Evolutionary conservation across 2,113 vertebrate species (phyloP), one percentile per base, ranked within the genome.

Genomic region (Pogona vitticeps): DNA sequence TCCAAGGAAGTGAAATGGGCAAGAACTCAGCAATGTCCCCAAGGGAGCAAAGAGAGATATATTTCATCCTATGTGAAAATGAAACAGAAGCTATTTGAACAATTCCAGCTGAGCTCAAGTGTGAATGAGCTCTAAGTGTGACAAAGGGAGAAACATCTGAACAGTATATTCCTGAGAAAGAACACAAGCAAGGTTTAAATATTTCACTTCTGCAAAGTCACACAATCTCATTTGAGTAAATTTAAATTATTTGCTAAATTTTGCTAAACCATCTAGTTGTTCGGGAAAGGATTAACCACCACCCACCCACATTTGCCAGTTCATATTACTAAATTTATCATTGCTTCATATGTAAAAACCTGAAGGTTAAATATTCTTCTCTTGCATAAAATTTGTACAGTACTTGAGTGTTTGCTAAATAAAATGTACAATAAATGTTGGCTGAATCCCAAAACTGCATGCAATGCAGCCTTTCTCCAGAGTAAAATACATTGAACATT

Each of bases 1-100:
- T n/a, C 40, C n/a, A 46, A 65, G 73, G 83, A 84, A 84, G 58
- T 84, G 83, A 84, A 84, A 84, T 76, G 28, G 10, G 28, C 42
- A 46, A 76, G 65, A 67, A 83, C 33, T 67, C 46, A 84, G 83
- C 40, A 31, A 84, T 42, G 6, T n/a, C 31, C 83, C 72, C 59
- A 42, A 23, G 40, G 31, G 59, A 61, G 10, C 28, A 84, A n/a
- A 75, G 42, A 36, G 7, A 46, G 31, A 67, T 75, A 73, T 73
- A 46, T 10, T 31, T 76, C 31, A 76, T 52, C 12, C 8, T 76
- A 2, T 52, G 20, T 76, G 31, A 76, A 76, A 46, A 75, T 33
- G 38, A 76, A 84, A 84, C 56, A 76, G 20, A 82, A 80, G 33
- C 61, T 65, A 76, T 67, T 52, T 67, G 36, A 65, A 36, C 28